Conservation (phyloP, 2,797 vertebrate species). For the Diceros bicornis region DNA sequence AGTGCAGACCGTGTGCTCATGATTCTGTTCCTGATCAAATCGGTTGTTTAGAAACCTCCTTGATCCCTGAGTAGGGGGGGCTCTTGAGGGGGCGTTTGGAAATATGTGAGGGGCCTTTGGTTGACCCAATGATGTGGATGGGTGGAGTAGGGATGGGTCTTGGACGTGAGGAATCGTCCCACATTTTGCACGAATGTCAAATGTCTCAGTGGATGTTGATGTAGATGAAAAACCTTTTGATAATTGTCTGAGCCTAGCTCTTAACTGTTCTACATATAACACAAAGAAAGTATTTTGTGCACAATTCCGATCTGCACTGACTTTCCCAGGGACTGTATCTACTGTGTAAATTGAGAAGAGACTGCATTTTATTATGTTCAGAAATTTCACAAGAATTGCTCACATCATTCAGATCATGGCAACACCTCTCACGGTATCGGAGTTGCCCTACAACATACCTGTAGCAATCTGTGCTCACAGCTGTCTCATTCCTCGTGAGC, state of each 20-base stretch:
- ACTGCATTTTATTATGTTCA: not conserved
- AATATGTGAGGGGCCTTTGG: not conserved
- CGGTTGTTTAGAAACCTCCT: not conserved
- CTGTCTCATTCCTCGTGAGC: not conserved
- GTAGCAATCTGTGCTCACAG: fast-evolving
- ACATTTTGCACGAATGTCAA: not conserved
- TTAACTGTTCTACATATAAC: not conserved
- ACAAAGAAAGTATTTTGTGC: not conserved
- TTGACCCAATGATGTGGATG: not conserved
- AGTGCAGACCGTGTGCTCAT: not conserved
- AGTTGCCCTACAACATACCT: not conserved
- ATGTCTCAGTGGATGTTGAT: not conserved
- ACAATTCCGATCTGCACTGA: not conserved
- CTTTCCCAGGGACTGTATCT: not conserved
- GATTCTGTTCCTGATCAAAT: not conserved
- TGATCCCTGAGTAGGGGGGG: not conserved
- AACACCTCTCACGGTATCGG: not conserved
- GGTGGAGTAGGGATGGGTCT: not conserved
- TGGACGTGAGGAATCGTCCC: not conserved
- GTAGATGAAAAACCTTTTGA: not conserved
- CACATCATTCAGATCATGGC: not conserved
- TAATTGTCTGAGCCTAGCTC: not conserved
- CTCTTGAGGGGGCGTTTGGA: not conserved
- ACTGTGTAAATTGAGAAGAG: slow-evolving; percentile 27
- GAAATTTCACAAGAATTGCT: not conserved